Conservation (phyloP, 1,140 invertebrate genomes). For the Halictus rubicundus region DNA sequence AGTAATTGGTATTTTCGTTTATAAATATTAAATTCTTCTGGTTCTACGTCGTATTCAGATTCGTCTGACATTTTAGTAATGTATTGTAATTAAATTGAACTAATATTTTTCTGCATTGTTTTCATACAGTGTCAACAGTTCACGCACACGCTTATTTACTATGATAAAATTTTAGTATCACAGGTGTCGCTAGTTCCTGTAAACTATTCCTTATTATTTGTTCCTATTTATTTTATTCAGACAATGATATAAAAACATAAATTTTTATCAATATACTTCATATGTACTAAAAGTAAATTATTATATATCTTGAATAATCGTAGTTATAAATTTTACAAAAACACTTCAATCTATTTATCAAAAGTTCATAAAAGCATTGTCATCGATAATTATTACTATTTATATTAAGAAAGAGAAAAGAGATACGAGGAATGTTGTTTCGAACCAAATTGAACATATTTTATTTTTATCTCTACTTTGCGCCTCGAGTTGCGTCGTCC, state of each 20-base stretch:
- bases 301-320: too few relatives aligned
- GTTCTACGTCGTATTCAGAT: conserved; percentile 73
- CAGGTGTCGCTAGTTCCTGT: conserved; percentile 33
- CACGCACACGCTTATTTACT: conserved; percentile 30
- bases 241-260: too few relatives aligned
- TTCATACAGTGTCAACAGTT: conserved; percentile 24
- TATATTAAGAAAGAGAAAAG: too few relatives aligned
- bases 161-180: conserved; percentile 22
- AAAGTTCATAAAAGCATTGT: too few relatives aligned
- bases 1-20: conserved; percentile 78
- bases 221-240: too few relatives aligned
- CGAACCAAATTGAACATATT: conserved; percentile 7
- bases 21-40: conserved; percentile 76
- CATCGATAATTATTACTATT: too few relatives aligned
- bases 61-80: conserved; percentile 67
- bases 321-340: too few relatives aligned
- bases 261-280: too few relatives aligned
- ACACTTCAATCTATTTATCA: too few relatives aligned
- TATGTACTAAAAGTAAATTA: too few relatives aligned
- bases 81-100: conserved; percentile 50
- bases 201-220: not conserved
- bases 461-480: not conserved
- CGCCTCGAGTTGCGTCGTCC: conserved; percentile 9
- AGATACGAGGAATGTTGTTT: too few relatives aligned
- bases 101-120: conserved; percentile 47